A percentile compares a stretch with the other conserved stretches of the same genome.
Evolutionary conservation across 2,888 invertebrate genomes (phyloP).

Genomic region (Drosophila meridionalis): DNA sequence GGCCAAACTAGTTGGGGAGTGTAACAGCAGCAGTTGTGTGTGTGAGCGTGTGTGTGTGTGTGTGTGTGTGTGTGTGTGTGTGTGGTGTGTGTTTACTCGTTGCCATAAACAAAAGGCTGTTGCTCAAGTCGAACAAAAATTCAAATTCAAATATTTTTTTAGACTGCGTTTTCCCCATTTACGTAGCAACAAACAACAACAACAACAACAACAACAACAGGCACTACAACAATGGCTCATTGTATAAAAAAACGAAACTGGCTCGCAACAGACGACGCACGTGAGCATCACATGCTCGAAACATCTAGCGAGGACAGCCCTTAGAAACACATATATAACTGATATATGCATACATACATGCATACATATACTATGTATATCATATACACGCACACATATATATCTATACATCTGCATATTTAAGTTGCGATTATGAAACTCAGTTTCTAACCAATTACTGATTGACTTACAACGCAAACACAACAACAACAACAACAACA

Average conservation of each 20-base stretch:
- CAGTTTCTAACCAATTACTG: constrained; percentile 55
- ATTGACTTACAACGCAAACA: constrained; percentile 51
- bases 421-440: constrained; percentile 49
- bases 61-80: constrained; percentile 30
- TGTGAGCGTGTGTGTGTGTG: constrained; percentile 6
- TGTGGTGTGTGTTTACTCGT: constrained; percentile 27
- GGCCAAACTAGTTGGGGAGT: constrained; percentile 59
- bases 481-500: neutral
- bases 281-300: constrained; percentile 74
- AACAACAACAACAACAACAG: constrained; percentile 10
- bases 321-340: constrained; percentile 23
- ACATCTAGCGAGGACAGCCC: constrained; percentile 62
- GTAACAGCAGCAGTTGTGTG: neutral
- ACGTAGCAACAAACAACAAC: constrained; percentile 24
- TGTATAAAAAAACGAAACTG: constrained; percentile 51
- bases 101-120: constrained; percentile 71
- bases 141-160: constrained; percentile 58
- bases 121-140: constrained; percentile 74
- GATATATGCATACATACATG: neutral
- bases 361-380: neutral
- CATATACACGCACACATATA: neutral
- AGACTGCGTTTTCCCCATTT: constrained; percentile 49
- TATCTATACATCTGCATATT: constrained; percentile 4
- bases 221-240: constrained; percentile 56
- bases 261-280: constrained; percentile 52